A percentile compares a stretch with the other conserved stretches of the same genome.
Evolutionary conservation across 2,113 vertebrate genomes (phyloP).

Genomic region (Rhinichthys klamathensis): DNA sequence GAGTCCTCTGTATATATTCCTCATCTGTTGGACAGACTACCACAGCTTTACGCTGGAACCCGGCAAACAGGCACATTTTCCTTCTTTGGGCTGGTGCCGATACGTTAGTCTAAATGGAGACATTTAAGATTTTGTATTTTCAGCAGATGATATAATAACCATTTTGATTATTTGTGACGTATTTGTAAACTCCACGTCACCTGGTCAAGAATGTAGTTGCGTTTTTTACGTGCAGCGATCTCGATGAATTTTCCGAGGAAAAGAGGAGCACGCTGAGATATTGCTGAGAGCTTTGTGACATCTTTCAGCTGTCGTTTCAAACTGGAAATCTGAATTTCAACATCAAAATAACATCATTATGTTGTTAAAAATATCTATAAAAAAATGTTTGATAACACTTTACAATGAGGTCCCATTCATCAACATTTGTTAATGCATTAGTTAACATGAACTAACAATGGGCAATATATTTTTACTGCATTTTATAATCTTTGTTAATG

Average conservation of each 20-base stretch:
- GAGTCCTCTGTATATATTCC: constrained; percentile 91
- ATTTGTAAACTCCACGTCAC: neutral
- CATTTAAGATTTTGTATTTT: neutral
- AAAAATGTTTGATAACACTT: neutral
- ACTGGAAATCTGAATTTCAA: constrained; percentile 83
- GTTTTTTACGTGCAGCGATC: constrained; percentile 98
- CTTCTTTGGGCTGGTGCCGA: constrained; percentile 96
- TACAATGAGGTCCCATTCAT: no score
- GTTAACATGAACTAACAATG: no score
- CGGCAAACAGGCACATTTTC: constrained; percentile 99
- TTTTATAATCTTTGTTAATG: no score
- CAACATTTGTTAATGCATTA: no score
- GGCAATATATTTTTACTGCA: no score
- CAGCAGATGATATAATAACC: neutral
- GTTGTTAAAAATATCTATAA: neutral
- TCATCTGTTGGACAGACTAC: constrained; percentile 95
- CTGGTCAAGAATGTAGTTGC: constrained; percentile 97
- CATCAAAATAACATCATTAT: neutral
- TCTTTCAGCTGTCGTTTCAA: constrained; percentile 95
- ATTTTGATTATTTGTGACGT: neutral
- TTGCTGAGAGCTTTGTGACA: constrained; percentile 88
- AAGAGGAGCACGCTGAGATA: constrained; percentile 94
- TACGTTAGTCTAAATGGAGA: constrained; percentile 83
- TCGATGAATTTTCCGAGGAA: constrained; percentile 98
- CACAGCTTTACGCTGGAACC: constrained; percentile 96